A percentile compares a stretch with the other conserved stretches of the same genome.
These are phyloP conservation scores for Mionectes macconnelli DNA, from an alignment of 2,113 vertebrate species.

Conservation along the genomic window DNA sequence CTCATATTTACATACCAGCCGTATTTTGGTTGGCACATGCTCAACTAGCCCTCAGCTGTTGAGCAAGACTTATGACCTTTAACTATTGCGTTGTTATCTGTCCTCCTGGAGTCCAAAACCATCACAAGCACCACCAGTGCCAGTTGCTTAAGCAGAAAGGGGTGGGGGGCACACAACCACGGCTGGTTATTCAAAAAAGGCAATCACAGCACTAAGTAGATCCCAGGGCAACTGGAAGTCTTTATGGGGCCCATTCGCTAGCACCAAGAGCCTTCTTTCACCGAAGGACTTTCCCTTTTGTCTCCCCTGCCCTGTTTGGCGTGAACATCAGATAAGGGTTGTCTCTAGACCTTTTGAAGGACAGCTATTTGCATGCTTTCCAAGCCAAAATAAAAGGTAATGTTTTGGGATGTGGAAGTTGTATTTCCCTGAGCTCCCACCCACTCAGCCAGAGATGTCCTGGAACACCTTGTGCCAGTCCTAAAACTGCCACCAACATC, in stretches of 20 bases:
- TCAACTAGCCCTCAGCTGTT: background rate
- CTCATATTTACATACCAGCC: background rate
- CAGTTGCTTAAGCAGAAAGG: background rate
- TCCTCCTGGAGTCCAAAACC: background rate
- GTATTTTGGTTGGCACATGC: background rate
- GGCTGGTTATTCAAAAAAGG: background rate
- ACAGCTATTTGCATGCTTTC: background rate
- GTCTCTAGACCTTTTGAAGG: background rate
- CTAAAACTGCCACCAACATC: background rate
- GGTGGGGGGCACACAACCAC: background rate
- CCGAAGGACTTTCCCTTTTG: background rate
- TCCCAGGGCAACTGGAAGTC: background rate
- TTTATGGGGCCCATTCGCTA: background rate
- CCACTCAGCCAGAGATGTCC: background rate
- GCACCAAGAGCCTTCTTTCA: accelerated
- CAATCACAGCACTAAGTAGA: background rate
- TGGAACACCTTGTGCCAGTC: background rate
- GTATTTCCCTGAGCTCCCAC: background rate
- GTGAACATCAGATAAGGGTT: background rate
- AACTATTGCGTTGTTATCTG: background rate
- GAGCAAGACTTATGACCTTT: background rate
- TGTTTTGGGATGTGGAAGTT: background rate
- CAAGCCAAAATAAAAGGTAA: background rate
- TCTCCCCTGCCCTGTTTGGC: background rate
- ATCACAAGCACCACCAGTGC: background rate